Evolutionary conservation across 2,797 vertebrate species (phyloP), one percentile per base, ranked within the genome.

Genomic region (Peromyscus melanophrys): DNA sequence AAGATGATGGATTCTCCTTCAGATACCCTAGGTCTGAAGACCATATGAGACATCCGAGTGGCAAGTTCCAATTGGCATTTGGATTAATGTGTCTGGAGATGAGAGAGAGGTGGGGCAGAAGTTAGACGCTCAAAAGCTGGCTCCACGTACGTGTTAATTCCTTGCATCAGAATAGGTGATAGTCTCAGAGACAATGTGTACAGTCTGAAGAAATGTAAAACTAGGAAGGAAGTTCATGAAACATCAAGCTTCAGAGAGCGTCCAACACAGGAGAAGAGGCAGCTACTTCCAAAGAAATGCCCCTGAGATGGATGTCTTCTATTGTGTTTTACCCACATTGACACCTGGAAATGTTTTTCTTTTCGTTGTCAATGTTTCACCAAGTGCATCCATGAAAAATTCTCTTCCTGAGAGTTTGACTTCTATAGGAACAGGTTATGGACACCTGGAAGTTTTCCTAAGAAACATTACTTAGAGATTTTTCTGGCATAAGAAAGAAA

Each of bases 21-120:
- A 93, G 89, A 96, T 77, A 78, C 85, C 90, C 92, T 87, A 87
- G 91, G 76, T 94, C 95, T 82, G 75, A 92, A 37, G 71, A 97
- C 92, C 95, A 96, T 94, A 84, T 73, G 96, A 96, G 86, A 77
- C 82, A 96, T 69, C 49, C 25, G 67, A 81, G 34, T 89, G 49
- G 84, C 63, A 96, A 82, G 96, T 97, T 97, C 55, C 75, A 97
- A 55, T 34, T 93, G 95, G 86, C 90, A 93, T 52, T 46, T 97
- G 92, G 76, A 97, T 97, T 97, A 96, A 98, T 97, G 96, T 90
- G 92, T 97, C 97, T 97, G 94, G 90, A 96, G 52, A 84, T 9
- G 46, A 96, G 37, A 89, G 59, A 78, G 40, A 93, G 10, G 43
- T 85, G 69, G 5, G 19, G 29, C 90, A 95, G 6, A 37, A 97